Evolutionary conservation across 2,113 vertebrate species (phyloP), one percentile per base, ranked within the genome.

Genomic region (Solea solea): DNA sequence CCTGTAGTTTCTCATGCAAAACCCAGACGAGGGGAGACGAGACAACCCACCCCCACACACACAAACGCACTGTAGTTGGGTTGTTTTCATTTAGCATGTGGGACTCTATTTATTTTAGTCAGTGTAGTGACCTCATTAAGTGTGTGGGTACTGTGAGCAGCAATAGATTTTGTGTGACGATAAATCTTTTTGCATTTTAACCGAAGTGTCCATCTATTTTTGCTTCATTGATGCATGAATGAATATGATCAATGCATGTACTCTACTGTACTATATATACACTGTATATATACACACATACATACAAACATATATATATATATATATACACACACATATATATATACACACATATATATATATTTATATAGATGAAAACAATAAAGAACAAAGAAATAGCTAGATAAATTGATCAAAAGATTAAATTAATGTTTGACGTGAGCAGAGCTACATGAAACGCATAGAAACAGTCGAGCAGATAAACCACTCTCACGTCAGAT

Each of bases 11-110:
- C 64, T 73, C 67, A 76, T 58, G 62, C 21, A 66, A 63, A 64
- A 62, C n/a, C 49, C 55, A 50, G 45, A 63, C 65, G 66, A 76
- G 44, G 9, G 0, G 44, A 12, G 9, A 46, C 3, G 44, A 46
- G 9, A 11, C 7, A 6, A 11, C 16, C 49, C 39, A 16, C 13
- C 25, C 48, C 15, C 34, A 21, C 21, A 21, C 21, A 21, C 21
- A 21, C 21, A 21, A n/a, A n/a, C n/a, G n/a, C 34, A 34, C 34
- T 6, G 5, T 34, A 41, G 45, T 51, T 40, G 46, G 27, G 46
- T 55, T 73, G 59, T 50, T 81, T 87, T 34, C 67, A 74, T 85
- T 84, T 54, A 76, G 54, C 64, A 83, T 59, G 58, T 73, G 63
- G 41, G 60, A 70, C 58, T 62, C 57, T 39, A 72, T 83, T 74